Percentiles rank a stretch among this genome's conserved stretches.
Conservation (phyloP, 35 echinoderm and acorn worm genomes). For the Apostichopus californicus region DNA sequence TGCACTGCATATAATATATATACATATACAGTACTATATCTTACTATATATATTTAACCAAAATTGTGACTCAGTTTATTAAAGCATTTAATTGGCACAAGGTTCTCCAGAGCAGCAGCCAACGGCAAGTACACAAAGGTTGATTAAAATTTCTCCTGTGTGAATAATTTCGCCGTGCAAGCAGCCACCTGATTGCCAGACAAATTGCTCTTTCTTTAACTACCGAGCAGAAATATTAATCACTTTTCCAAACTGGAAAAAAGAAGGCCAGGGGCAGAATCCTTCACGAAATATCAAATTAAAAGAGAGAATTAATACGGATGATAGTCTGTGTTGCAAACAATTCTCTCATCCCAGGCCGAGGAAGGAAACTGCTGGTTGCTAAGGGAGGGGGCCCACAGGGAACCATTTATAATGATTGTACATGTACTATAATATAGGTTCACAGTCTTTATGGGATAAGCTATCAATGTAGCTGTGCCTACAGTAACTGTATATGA, state of each 20-base stretch:
- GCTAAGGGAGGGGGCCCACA: too few relatives aligned
- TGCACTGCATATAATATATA: too few relatives aligned
- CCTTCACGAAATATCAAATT: conserved; percentile 5
- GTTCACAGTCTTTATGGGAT: too few relatives aligned
- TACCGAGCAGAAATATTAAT: conserved; percentile 15
- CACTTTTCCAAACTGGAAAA: background rate
- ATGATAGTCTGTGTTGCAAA: background rate
- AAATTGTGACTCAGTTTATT: background rate
- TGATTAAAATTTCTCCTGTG: conserved; percentile 1
- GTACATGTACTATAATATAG: too few relatives aligned
- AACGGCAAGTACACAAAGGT: background rate
- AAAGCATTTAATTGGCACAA: conserved; percentile 2
- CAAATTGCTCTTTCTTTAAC: background rate
- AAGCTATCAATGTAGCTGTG: too few relatives aligned
- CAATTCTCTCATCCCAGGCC: too few relatives aligned
- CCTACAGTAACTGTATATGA: too few relatives aligned
- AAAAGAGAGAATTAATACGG: background rate
- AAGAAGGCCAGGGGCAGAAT: background rate
- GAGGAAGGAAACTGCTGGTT: too few relatives aligned
- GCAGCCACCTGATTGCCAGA: conserved; percentile 7
- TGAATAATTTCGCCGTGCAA: background rate
- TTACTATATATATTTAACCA: too few relatives aligned
- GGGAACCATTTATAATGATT: too few relatives aligned
- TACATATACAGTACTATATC: too few relatives aligned
- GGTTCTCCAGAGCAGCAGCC: background rate